Percentiles rank a stretch among this genome's conserved stretches.
Evolutionary conservation across 2,797 vertebrate species (phyloP).

Genomic region (Emydoidea blandingii): DNA sequence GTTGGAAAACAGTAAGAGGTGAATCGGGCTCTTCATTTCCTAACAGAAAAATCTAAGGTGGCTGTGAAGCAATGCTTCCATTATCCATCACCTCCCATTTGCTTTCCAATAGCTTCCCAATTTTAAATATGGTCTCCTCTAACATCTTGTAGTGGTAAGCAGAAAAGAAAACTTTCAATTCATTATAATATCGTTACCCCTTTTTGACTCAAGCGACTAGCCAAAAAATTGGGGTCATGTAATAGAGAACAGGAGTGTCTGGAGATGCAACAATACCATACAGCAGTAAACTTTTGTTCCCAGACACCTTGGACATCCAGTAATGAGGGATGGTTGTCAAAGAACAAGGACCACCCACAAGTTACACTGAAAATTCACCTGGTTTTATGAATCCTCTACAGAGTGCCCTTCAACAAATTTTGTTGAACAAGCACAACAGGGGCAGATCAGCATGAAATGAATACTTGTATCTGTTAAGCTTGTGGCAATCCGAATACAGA

Average conservation of each 20-base stretch:
- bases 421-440: not conserved
- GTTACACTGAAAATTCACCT: not conserved
- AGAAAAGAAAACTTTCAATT: not conserved
- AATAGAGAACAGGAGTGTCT: not conserved
- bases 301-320: not conserved
- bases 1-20: not conserved
- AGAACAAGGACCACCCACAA: not conserved
- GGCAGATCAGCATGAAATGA: not conserved
- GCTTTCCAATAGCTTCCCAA: not conserved
- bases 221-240: not conserved
- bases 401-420: not conserved
- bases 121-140: not conserved
- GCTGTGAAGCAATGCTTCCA: not conserved
- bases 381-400: not conserved
- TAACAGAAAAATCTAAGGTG: not conserved
- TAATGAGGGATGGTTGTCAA: not conserved
- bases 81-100: not conserved
- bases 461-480: not conserved
- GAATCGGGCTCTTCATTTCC: not conserved
- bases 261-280: not conserved
- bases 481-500: not conserved
- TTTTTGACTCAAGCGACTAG: not conserved
- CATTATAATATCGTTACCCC: not conserved
- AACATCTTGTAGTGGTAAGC: not conserved
- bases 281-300: not conserved